These are phyloP conservation scores for Conus betulinus DNA, from an alignment of 1,140 invertebrate genomes.

Conservation along the genomic window DNA sequence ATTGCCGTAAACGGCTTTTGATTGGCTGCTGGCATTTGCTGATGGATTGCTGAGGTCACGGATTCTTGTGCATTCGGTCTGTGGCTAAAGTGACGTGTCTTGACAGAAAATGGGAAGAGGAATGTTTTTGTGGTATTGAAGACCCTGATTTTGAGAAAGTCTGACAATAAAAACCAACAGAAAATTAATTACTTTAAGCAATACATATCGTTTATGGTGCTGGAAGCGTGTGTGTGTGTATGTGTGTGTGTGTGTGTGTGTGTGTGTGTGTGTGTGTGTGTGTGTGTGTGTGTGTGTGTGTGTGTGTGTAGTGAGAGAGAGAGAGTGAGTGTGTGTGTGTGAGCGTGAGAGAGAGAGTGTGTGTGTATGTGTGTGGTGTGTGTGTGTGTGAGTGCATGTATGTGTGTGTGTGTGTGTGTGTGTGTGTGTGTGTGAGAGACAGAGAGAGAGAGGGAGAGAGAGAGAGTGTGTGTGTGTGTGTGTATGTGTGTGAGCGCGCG, in stretches of 20 bases:
- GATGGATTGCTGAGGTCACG: constrained; percentile 39
- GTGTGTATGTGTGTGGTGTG: not conserved
- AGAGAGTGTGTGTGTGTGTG: not conserved
- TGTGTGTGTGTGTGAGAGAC: constrained; percentile 1
- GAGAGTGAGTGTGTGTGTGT: too few relatives aligned
- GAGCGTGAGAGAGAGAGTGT: not conserved
- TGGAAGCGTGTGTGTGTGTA: not conserved
- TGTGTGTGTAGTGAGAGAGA: constrained; percentile 3
- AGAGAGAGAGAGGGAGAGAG: not conserved
- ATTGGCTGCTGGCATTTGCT: constrained; percentile 29
- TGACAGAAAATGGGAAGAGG: constrained; percentile 21
- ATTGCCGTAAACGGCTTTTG: constrained; percentile 31
- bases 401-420: constrained; percentile 7
- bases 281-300: constrained; percentile 11
- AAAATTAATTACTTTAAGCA: not conserved
- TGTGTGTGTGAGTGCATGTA: not conserved
- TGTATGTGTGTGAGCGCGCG: not conserved
- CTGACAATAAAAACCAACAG: not conserved
- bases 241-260: constrained; percentile 11
- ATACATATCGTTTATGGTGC: not conserved
- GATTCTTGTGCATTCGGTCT: constrained; percentile 43
- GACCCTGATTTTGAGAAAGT: not conserved
- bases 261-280: constrained; percentile 15
- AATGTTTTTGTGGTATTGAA: not conserved
- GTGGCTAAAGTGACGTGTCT: constrained; percentile 37